Evolutionary conservation across 1,140 invertebrate genomes (phyloP), one percentile per base, ranked within the genome.

Genomic region (Caenorhabditis briggsae): DNA sequence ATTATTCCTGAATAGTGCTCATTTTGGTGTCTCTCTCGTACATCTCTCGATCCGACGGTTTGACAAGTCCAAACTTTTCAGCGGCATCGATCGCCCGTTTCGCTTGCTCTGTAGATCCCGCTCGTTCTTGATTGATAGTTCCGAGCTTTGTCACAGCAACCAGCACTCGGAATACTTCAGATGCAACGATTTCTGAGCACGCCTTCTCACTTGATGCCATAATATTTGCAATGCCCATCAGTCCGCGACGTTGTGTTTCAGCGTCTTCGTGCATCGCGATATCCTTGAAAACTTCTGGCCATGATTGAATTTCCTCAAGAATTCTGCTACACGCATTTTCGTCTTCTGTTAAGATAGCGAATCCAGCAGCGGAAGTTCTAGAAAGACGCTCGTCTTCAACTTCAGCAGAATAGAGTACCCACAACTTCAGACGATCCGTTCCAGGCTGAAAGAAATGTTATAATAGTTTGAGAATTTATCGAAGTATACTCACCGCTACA

Each of bases 181-280:
- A 91, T 16, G 88, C 87, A 41, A 92, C 89, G 20, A 92, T 90
- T 85, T 91, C 87, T 12, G 90, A 74, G 48, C 92, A 92, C 11
- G 92, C 83, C 50, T 88, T 89, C 53, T 92, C 91, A 78, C 74
- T 65, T 11, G 58, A 56, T 46, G 88, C 89, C 82, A 92, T 89
- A 33, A 92, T 91, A 86, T 92, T 92, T 0, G 91, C 91, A 20
- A 92, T 88, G 16, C 85, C 91, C 84, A 92, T 91, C 14, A 92
- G 56, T 50, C 91, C 92, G 20, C 91, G 87, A 33, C 90, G 70
- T 83, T 92, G 91, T n/a, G 82, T 83, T 50, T 92, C 90, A 12
- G 83, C 86, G 46, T 89, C 65, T 23, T 91, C 90, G 46, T 89
- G 82, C 89, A 90, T 85, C 16, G 83, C 58, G n/a, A 90, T 88